phyloP scores from a whole-genome alignment of 2,888 invertebrate genomes.

The Monoplex corrugatus region DNA sequence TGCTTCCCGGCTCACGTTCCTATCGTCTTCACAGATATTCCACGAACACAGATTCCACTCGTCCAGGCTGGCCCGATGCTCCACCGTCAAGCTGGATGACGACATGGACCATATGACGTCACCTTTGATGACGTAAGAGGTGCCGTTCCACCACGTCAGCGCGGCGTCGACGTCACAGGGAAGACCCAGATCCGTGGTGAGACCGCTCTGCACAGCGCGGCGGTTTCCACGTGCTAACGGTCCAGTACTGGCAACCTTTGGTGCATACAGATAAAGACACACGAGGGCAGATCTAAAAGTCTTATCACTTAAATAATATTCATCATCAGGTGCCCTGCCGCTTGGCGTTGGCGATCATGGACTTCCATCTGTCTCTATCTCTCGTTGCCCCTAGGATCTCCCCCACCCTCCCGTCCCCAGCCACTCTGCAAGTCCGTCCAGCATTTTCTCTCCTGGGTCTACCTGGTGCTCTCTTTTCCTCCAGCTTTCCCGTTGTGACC shows the following conservation, averaged over 20 bases:
- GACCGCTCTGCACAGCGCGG: conserved; percentile 4
- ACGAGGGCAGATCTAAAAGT: no score
- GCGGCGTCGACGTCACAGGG: conserved; percentile 56
- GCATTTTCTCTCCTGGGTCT: no score
- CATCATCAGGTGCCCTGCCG: no score
- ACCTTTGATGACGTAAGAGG: conserved; percentile 44
- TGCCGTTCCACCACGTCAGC: conserved; percentile 43
- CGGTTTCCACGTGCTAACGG: neutral
- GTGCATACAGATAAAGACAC: no score
- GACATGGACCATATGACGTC: conserved; percentile 39
- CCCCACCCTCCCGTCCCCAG: no score
- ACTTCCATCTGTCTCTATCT: no score
- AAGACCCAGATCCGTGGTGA: conserved; percentile 39
- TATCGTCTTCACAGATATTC: conserved; percentile 50
- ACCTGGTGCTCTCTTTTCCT: no score
- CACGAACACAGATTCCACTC: conserved; percentile 54
- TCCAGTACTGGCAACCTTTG: conserved; percentile 50
- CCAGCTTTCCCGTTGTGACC: no score
- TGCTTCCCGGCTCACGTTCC: neutral
- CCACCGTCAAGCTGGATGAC: neutral
- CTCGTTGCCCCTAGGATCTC: no score
- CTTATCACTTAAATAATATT: no score
- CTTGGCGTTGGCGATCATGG: no score
- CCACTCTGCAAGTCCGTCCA: no score
- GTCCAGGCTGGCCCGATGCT: conserved; percentile 40